Base-by-base conservation (phyloP, 1,140 invertebrate genomes). In the Dufourea novaeangliae region DNA sequence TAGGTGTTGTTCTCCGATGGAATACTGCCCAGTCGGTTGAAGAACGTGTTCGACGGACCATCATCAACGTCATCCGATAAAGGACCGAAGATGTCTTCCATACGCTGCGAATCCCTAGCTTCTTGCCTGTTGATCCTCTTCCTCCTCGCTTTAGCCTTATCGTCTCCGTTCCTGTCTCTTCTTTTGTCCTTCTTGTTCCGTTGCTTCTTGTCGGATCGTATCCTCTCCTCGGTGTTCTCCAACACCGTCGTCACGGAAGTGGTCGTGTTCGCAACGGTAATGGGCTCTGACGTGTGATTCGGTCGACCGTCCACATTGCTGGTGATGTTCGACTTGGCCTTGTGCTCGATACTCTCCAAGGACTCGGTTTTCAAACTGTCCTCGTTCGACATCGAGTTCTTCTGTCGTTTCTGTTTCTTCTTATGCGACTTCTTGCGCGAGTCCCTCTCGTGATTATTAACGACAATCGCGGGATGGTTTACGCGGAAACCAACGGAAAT, bases 21-120 rank as follows among this genome's bases (percentile, higher is more conserved):
- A 12, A 88, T 84, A 56, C 82, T 90, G 22, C 71, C 78, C 32
- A 88, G 75, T 27, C 86, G 88, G 44, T 91, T 90, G 70, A 88
- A 92, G 62, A 90, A 91, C 0, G 86, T 88, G 25, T 90, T 89
- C 6, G 86, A 84, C 1, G 87, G 87, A 6, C 85, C 86, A 17
- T 89, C 87, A 41, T 92, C 91, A 6, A 91, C 93, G 76, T 97
- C 94, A 79, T 97, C 97, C 0, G 97, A 97, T 37, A 97, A 92
- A 1, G 96, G 96, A 5, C 96, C 97, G 90, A 97, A 97, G 71
- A 97, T 97, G 84, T 97, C 96, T 90, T 97, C 96, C 95, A 97
- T 96, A 87, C 96, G 95, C 54, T 96, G 92, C 27, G 89, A 92
- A 37, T 92, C 92, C 17, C 91, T 87, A 0, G 87, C 89, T 32